Conservation (phyloP, 2,888 invertebrate species). For the Mythimna albipuncta region DNA sequence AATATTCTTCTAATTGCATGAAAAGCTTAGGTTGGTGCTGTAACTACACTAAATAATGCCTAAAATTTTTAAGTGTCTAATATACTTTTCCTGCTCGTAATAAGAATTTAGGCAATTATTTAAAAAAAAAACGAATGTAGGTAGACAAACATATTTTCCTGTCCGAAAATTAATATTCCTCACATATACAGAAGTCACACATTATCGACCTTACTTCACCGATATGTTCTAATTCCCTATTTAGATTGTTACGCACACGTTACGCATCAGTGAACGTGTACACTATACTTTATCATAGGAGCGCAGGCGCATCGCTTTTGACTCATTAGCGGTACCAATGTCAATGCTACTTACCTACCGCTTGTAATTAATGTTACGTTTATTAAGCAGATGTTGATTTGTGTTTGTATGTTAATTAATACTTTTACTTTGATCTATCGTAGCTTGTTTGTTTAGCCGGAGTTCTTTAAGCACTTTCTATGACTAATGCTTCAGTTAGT, state of each 20-base stretch:
- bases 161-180: neutral
- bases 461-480: conserved; percentile 6
- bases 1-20: neutral
- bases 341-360: conserved; percentile 74
- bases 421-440: conserved; percentile 58
- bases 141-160: conserved; percentile 14
- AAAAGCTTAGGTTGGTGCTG: neutral
- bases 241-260: conserved; percentile 36
- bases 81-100: neutral
- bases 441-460: conserved; percentile 43
- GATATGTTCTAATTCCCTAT: conserved; percentile 7
- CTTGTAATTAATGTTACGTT: conserved; percentile 62
- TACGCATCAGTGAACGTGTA: conserved; percentile 48
- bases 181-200: neutral
- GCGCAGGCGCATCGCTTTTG: conserved; percentile 54
- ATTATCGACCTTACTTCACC: conserved; percentile 16
- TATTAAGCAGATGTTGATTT: conserved; percentile 62
- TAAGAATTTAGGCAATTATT: neutral
- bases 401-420: conserved; percentile 53
- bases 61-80: neutral
- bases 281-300: conserved; percentile 41
- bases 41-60: neutral
- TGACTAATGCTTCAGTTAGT: neutral
- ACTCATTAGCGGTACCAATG: conserved; percentile 79
- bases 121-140: neutral